Conservation (phyloP, 2,888 invertebrate species). For the Eupithecia tripunctaria region DNA sequence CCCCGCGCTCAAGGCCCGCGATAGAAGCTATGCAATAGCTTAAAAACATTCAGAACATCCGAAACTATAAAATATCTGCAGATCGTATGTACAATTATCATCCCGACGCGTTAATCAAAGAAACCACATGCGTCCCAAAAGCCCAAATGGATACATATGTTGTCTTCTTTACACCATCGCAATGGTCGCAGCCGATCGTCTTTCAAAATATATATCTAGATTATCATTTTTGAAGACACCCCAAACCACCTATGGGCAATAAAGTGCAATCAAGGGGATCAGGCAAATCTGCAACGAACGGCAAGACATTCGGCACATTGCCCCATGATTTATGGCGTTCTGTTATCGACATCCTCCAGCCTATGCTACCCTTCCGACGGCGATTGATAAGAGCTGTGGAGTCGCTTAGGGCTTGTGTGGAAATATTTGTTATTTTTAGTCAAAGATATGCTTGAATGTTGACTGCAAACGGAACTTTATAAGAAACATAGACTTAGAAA, state of each 20-base stretch:
- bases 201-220: not conserved
- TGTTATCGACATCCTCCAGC: conserved; percentile 82
- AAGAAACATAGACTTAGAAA: no score
- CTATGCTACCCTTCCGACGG: conserved; percentile 68
- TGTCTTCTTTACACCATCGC: no score
- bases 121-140: no score
- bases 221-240: not conserved
- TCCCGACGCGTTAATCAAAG: no score
- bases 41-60: no score
- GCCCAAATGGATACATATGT: no score
- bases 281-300: conserved; percentile 78
- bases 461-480: not conserved
- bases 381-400: conserved; percentile 48
- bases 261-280: conserved; percentile 43
- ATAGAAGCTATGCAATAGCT: no score
- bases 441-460: not conserved
- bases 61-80: no score
- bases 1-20: no score
- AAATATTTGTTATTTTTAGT: not conserved
- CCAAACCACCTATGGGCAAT: conserved; percentile 15
- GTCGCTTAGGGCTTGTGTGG: conserved; percentile 17
- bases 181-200: no score
- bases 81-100: no score
- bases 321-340: conserved; percentile 76
- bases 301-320: conserved; percentile 74